Percentiles rank a stretch among this genome's conserved stretches.
These are phyloP conservation scores for Probosciger aterrimus DNA, from an alignment of 2,113 vertebrate genomes.

Conservation along the genomic window DNA sequence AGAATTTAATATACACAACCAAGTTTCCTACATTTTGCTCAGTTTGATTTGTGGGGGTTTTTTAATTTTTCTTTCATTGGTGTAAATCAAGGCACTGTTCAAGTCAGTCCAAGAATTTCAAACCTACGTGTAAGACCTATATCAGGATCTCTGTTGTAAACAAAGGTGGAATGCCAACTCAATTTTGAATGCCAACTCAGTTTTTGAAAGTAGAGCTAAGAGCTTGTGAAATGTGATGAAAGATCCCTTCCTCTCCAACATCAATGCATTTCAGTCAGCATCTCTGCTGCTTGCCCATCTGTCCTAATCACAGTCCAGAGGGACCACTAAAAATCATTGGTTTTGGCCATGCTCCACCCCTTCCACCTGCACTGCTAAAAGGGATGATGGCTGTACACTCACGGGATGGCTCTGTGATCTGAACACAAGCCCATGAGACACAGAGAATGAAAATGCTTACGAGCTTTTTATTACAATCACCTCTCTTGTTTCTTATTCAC, in stretches of 20 bases:
- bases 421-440: background rate
- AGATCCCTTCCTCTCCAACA: background rate
- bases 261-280: background rate
- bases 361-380: background rate
- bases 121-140: background rate
- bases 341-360: background rate
- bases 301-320: background rate
- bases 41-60: background rate
- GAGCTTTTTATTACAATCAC: background rate
- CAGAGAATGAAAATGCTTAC: background rate
- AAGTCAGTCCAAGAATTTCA: background rate
- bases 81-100: background rate
- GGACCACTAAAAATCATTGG: slow-evolving; percentile 6
- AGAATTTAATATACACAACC: background rate
- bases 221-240: background rate
- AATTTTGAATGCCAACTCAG: background rate
- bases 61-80: background rate
- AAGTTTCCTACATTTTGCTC: background rate
- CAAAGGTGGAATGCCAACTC: background rate
- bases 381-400: background rate
- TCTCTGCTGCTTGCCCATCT: slow-evolving; percentile 4
- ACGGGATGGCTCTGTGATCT: background rate
- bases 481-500: background rate
- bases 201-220: background rate
- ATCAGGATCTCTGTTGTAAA: background rate